Evolutionary conservation across 2,113 vertebrate genomes (phyloP).

Genomic region (Albula glossodonta): DNA sequence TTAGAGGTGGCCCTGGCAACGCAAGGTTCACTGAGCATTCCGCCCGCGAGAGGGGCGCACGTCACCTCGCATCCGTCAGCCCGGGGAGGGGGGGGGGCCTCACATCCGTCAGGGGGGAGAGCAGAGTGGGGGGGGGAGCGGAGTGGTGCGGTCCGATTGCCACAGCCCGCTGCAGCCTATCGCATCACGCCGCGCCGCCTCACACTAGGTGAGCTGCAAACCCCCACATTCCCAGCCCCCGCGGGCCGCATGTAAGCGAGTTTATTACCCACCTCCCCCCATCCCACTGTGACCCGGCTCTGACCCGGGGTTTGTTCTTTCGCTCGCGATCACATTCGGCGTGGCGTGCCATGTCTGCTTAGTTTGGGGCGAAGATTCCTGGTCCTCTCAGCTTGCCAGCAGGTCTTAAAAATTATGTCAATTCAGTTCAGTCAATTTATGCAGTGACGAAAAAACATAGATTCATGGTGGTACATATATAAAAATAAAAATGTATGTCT

Average conservation of each 20-base stretch:
- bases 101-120: constrained; percentile 86
- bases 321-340: too few species aligned
- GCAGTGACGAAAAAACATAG: too few species aligned
- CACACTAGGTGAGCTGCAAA: constrained; percentile 54
- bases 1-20: constrained; percentile 87
- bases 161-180: too few species aligned
- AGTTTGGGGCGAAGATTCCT: too few species aligned
- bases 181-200: neutral
- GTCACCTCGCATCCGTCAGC: constrained; percentile 91
- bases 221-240: constrained; percentile 64
- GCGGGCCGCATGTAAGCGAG: constrained; percentile 70
- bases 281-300: constrained; percentile 45
- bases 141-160: constrained; percentile 55
- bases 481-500: too few species aligned
- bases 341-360: too few species aligned
- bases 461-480: too few species aligned
- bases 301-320: constrained; percentile 46
- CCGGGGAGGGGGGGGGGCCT: constrained; percentile 82
- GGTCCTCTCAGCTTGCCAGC: too few species aligned
- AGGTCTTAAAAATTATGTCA: too few species aligned
- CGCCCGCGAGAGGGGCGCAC: constrained; percentile 84
- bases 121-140: constrained; percentile 74
- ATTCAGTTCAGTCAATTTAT: too few species aligned
- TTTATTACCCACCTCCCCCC: constrained; percentile 61
- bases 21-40: constrained; percentile 93